phyloP scores from a whole-genome alignment of 1,140 invertebrate genomes.

The Eupristina koningsbergeri region DNA sequence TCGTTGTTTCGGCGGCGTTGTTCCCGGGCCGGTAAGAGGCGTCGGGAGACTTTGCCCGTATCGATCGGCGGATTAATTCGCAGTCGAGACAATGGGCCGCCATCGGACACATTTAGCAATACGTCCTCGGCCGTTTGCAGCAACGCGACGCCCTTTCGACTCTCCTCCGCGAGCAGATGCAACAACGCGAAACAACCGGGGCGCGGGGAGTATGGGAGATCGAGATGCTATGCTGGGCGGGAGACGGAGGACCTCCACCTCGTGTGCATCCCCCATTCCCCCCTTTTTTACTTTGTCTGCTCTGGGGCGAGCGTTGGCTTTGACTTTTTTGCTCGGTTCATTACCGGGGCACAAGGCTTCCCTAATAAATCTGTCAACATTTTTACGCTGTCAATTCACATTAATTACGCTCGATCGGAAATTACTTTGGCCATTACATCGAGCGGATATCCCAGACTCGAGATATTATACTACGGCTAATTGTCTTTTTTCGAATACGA shows the following conservation, averaged over 20 bases:
- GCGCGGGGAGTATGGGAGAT: background rate
- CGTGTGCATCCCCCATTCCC: no score
- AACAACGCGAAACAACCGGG: background rate
- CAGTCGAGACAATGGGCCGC: constrained; percentile 73
- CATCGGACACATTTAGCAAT: constrained; percentile 64
- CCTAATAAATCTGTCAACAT: background rate
- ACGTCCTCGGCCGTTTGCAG: constrained; percentile 66
- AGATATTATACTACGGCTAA: background rate
- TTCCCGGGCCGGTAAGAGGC: no score
- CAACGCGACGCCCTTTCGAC: constrained; percentile 59
- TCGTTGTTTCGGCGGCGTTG: no score
- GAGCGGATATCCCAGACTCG: background rate
- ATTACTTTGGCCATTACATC: background rate
- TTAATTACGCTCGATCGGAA: constrained; percentile 3
- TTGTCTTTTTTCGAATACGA: background rate
- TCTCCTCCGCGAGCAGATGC: background rate
- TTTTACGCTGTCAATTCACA: background rate
- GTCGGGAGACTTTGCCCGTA: no score
- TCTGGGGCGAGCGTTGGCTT: background rate
- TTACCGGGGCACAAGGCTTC: background rate
- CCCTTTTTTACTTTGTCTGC: background rate
- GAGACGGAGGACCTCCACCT: background rate
- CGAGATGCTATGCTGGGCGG: background rate
- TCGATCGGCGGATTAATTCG: constrained; percentile 73
- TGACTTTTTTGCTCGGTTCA: background rate